A percentile compares a stretch with the other conserved stretches of the same genome.
Conservation (phyloP, 2,113 vertebrate species). For the Silurus asotus region DNA sequence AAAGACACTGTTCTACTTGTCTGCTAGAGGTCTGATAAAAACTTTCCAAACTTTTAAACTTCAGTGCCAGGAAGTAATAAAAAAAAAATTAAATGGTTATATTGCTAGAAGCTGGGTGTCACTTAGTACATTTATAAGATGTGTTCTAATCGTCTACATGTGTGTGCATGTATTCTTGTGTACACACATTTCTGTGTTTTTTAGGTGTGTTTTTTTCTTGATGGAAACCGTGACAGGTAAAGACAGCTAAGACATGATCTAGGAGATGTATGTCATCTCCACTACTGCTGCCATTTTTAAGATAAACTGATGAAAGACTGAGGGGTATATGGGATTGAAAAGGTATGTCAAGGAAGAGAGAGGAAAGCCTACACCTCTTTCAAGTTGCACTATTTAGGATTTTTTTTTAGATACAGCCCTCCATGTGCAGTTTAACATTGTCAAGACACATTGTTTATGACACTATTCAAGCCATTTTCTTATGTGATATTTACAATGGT, state of each 20-base stretch:
- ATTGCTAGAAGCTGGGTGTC: background rate
- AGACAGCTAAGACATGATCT: background rate
- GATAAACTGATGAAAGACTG: background rate
- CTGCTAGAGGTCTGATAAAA: background rate
- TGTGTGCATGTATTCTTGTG: background rate
- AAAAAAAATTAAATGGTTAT: background rate
- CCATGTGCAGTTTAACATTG: background rate
- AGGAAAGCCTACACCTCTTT: background rate
- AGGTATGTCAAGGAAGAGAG: background rate
- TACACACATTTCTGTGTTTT: constrained; percentile 4
- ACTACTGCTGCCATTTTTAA: background rate
- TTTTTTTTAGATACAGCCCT: background rate
- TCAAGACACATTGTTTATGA: background rate
- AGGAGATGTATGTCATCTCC: background rate
- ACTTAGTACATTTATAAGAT: background rate
- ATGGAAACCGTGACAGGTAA: background rate
- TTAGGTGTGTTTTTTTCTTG: background rate
- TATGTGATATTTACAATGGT: background rate
- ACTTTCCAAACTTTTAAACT: background rate
- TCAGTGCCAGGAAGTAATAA: background rate
- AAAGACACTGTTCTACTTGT: background rate
- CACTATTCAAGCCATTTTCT: background rate
- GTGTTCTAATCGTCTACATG: background rate
- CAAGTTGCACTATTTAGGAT: background rate
- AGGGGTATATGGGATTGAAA: background rate